phyloP scores from a whole-genome alignment of 2,888 invertebrate species.

The Ichneumoninae sp. region DNA sequence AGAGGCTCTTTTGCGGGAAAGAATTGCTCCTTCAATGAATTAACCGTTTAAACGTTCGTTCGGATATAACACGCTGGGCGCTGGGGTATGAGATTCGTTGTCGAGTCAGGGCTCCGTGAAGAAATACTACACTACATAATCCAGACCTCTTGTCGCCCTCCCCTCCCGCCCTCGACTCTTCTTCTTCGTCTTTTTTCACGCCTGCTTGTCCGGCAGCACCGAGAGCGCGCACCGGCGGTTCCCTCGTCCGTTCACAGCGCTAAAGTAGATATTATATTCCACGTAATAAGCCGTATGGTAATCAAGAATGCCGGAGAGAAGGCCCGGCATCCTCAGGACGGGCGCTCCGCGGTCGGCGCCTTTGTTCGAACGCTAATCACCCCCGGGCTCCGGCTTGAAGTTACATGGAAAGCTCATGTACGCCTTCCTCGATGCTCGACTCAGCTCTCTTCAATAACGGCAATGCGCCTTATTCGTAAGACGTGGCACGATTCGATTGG shows the following conservation, averaged over 20 bases:
- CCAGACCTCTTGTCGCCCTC: conserved; percentile 43
- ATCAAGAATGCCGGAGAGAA: conserved; percentile 72
- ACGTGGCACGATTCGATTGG: conserved; percentile 17
- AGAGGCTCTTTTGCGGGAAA: not conserved
- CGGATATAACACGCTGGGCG: conserved; percentile 26
- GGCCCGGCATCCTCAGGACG: conserved; percentile 18
- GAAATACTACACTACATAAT: conserved; percentile 31
- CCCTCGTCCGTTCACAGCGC: conserved; percentile 54
- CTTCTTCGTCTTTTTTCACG: conserved; percentile 41
- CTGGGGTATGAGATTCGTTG: conserved; percentile 35
- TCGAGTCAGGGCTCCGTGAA: conserved; percentile 28
- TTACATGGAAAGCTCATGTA: conserved; percentile 35
- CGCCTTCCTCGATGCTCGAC: conserved; percentile 19
- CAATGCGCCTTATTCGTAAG: not conserved
- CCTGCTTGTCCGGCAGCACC: conserved; percentile 20
- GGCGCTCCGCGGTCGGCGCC: conserved; percentile 68
- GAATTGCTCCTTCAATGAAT: conserved; percentile 62
- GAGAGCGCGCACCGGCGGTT: conserved; percentile 32
- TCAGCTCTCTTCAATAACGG: conserved; percentile 2
- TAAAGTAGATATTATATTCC: conserved; percentile 74
- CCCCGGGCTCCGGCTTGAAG: conserved; percentile 49
- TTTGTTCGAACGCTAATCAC: conserved; percentile 74
- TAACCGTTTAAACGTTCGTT: conserved; percentile 69
- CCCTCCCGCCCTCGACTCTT: conserved; percentile 10
- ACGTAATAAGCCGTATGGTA: conserved; percentile 77